Percentiles rank a stretch among this genome's conserved stretches.
These are phyloP conservation scores for Lithobates sylvaticus DNA, from an alignment of 2,797 vertebrate genomes.

Conservation along the genomic window DNA sequence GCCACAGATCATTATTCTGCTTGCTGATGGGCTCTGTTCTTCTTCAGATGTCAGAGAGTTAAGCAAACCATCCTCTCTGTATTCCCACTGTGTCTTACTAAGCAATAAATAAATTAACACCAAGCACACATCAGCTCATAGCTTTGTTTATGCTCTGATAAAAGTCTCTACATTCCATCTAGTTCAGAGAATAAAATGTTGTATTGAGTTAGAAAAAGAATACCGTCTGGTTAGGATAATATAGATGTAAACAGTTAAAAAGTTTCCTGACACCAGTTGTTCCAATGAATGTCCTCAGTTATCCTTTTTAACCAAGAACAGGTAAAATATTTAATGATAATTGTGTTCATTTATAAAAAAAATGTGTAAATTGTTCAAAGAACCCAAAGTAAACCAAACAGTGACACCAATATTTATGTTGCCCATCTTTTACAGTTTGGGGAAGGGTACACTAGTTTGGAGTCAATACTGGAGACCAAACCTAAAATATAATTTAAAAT, in stretches of 20 bases:
- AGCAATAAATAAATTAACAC: conserved; percentile 62
- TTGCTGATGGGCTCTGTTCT: conserved; percentile 28
- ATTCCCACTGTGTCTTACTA: conserved; percentile 59
- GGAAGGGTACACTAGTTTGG: too few relatives aligned
- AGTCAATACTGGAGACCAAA: too few relatives aligned
- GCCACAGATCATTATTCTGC: conserved; percentile 22
- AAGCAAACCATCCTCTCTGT: conserved; percentile 34
- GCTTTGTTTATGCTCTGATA: conserved; percentile 61
- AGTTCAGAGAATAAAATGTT: conserved; percentile 5
- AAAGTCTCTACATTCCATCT: conserved; percentile 41
- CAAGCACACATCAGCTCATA: conserved; percentile 48
- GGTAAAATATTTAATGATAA: too few relatives aligned
- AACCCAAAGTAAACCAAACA: too few relatives aligned
- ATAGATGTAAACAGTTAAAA: background rate
- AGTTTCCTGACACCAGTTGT: background rate
- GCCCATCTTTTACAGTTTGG: too few relatives aligned
- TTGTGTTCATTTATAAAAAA: too few relatives aligned
- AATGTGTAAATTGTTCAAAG: too few relatives aligned
- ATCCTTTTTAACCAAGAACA: too few relatives aligned
- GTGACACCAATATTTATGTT: too few relatives aligned
- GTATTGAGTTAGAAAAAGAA: conserved; percentile 2
- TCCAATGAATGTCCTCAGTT: background rate
- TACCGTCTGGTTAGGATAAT: background rate
- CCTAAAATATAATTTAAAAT: too few relatives aligned
- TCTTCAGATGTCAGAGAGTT: conserved; percentile 52